Conservation (phyloP, 2,888 invertebrate species). For the Callosobruchus maculatus region DNA sequence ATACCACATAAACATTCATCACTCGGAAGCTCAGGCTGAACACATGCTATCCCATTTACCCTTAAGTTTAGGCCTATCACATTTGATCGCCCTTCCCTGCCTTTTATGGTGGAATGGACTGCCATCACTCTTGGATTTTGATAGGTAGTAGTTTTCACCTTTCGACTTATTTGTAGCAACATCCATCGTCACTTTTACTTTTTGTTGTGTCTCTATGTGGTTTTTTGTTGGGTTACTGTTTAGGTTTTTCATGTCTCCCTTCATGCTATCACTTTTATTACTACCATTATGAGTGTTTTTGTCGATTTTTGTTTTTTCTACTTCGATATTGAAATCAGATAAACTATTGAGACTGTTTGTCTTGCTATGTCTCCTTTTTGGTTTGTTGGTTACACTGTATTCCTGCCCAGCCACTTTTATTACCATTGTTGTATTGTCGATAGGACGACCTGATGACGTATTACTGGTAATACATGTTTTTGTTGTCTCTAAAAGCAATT, state of each 20-base stretch:
- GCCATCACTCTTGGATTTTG: constrained; percentile 47
- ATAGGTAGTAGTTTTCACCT: constrained; percentile 33
- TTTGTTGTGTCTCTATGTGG: not conserved
- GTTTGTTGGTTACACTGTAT: constrained; percentile 46
- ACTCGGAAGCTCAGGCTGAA: no score
- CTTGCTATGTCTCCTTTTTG: constrained; percentile 41
- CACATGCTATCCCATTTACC: constrained; percentile 30
- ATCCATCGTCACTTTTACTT: not conserved
- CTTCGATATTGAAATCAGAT: constrained; percentile 42
- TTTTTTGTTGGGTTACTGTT: not conserved
- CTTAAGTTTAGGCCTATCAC: constrained; percentile 37
- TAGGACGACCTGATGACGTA: constrained; percentile 30
- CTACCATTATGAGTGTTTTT: constrained; percentile 28
- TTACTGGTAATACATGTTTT: no score
- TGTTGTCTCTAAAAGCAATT: no score
- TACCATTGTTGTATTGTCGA: constrained; percentile 47
- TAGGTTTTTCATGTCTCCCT: no score
- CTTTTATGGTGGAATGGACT: constrained; percentile 46
- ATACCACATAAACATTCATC: no score
- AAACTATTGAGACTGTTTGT: constrained; percentile 47
- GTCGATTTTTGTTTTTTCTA: constrained; percentile 39
- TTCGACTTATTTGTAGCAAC: constrained; percentile 6
- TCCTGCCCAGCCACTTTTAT: constrained; percentile 49
- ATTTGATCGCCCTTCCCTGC: constrained; percentile 43
- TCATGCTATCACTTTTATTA: constrained; percentile 13